Evolutionary conservation across 2,113 vertebrate genomes (phyloP).

Genomic region (Nipponia nippon): DNA sequence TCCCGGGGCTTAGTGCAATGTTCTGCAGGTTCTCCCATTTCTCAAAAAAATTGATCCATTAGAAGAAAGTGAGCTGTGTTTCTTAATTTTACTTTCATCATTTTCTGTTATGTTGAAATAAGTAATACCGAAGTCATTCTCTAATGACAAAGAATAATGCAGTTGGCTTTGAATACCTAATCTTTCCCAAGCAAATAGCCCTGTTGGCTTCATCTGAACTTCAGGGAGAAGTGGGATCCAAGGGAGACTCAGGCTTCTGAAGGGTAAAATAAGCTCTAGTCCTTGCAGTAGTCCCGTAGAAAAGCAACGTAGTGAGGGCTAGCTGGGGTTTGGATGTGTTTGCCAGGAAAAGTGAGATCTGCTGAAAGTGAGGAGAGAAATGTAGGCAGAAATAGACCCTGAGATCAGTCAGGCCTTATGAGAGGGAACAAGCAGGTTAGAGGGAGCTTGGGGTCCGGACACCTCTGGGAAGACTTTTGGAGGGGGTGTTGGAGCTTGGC

Average conservation of each 20-base stretch:
- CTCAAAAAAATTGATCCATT: background rate
- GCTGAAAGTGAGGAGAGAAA: background rate
- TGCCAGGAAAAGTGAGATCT: background rate
- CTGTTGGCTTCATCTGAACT: background rate
- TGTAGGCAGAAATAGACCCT: background rate
- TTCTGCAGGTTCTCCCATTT: background rate
- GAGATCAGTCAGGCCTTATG: background rate
- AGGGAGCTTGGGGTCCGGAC: background rate
- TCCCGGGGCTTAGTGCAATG: background rate
- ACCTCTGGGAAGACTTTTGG: background rate
- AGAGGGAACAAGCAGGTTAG: background rate
- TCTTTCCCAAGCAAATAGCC: background rate
- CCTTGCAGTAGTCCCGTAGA: background rate
- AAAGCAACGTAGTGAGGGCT: background rate
- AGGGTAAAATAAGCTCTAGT: background rate
- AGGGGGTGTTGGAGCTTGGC: background rate
- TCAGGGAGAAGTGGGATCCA: background rate
- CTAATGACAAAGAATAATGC: background rate
- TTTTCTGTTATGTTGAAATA: background rate
- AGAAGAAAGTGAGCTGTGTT: background rate
- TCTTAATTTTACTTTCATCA: slow-evolving; percentile 2
- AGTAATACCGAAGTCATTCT: background rate
- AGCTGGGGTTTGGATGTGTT: background rate
- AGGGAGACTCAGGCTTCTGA: background rate
- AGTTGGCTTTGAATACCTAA: background rate